Percentiles rank a stretch among this genome's conserved stretches.
Conservation (phyloP, 2,888 invertebrate species). For the Caenorhabditis japonica region DNA sequence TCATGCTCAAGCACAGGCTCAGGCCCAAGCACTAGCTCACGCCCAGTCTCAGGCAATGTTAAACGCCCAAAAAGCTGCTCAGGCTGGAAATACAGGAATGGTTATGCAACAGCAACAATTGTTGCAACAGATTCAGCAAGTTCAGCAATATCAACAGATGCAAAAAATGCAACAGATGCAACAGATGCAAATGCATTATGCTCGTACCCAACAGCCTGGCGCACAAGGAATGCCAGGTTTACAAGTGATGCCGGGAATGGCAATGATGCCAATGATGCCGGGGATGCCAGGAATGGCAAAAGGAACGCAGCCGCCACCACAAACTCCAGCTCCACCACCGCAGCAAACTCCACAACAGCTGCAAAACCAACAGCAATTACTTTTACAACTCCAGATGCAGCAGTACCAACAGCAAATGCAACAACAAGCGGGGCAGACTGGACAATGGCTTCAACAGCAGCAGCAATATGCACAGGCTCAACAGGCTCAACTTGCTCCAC, state of each 20-base stretch:
- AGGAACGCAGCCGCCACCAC: constrained; percentile 6
- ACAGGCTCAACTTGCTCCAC: background rate
- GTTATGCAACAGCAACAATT: constrained; percentile 18
- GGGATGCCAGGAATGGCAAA: constrained; percentile 2
- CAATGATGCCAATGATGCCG: constrained; percentile 15
- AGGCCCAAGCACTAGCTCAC: constrained; percentile 19
- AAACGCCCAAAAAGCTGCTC: background rate
- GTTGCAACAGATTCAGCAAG: constrained; percentile 13
- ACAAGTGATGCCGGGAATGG: constrained; percentile 1
- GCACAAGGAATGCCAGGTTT: constrained; percentile 3
- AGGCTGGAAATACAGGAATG: too few species aligned
- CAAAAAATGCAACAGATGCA: constrained; percentile 32
- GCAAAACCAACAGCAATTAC: constrained; percentile 8
- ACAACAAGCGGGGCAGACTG: background rate
- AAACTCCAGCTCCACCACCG: background rate
- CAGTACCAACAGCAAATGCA: constrained; percentile 14
- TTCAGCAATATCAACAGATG: constrained; percentile 1
- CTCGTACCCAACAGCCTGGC: constrained; percentile 23
- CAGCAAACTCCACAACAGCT: background rate
- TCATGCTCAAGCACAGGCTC: constrained; percentile 11
- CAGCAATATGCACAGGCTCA: constrained; percentile 3
- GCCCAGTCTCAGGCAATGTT: too few species aligned
- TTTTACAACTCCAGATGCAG: constrained; percentile 4
- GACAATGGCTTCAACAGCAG: background rate
- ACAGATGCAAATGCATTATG: constrained; percentile 9